These are phyloP conservation scores for Drosophila lini DNA, from an alignment of 1,140 invertebrate species.

Conservation along the genomic window DNA sequence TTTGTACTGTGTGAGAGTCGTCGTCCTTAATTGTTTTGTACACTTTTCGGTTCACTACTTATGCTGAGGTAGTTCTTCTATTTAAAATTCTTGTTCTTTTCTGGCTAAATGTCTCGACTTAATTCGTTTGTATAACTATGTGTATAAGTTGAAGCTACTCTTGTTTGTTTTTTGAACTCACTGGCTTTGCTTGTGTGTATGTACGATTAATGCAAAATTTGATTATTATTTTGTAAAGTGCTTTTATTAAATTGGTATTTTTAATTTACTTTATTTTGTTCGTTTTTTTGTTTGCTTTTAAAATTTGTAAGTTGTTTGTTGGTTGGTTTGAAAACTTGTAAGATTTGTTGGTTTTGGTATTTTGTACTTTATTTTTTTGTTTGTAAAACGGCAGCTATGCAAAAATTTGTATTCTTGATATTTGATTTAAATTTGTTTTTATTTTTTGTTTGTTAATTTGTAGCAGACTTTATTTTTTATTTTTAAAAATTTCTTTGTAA, in stretches of 20 bases:
- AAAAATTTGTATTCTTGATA: slow-evolving; percentile 54
- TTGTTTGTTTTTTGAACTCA: slow-evolving; percentile 75
- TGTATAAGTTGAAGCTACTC: slow-evolving; percentile 49
- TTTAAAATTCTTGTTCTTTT: slow-evolving; percentile 27
- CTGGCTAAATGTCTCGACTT: slow-evolving; percentile 28
- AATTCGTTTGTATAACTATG: slow-evolving; percentile 28
- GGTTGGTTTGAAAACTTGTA: slow-evolving; percentile 46
- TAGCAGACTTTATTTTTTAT: slow-evolving; percentile 44
- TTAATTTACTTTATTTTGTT: slow-evolving; percentile 23
- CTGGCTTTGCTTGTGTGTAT: slow-evolving; percentile 51
- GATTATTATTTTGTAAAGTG: slow-evolving; percentile 69
- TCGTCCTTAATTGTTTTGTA: slow-evolving; percentile 56
- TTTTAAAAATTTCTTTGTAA: slow-evolving; percentile 64
- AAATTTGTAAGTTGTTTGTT: slow-evolving; percentile 68
- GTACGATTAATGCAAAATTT: slow-evolving; percentile 31
- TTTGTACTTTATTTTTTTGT: slow-evolving; percentile 55
- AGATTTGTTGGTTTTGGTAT: slow-evolving; percentile 53
- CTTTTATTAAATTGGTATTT: slow-evolving; percentile 65
- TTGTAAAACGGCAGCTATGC: slow-evolving; percentile 77
- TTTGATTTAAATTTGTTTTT: slow-evolving; percentile 16
- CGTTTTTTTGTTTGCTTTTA: slow-evolving; percentile 31
- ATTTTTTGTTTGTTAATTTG: slow-evolving; percentile 17
- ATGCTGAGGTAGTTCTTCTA: slow-evolving; percentile 66
- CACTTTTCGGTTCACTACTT: slow-evolving; percentile 54
- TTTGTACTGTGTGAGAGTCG: slow-evolving; percentile 19